Conservation (phyloP, 2,888 invertebrate genomes). For the Gari tellinella region DNA sequence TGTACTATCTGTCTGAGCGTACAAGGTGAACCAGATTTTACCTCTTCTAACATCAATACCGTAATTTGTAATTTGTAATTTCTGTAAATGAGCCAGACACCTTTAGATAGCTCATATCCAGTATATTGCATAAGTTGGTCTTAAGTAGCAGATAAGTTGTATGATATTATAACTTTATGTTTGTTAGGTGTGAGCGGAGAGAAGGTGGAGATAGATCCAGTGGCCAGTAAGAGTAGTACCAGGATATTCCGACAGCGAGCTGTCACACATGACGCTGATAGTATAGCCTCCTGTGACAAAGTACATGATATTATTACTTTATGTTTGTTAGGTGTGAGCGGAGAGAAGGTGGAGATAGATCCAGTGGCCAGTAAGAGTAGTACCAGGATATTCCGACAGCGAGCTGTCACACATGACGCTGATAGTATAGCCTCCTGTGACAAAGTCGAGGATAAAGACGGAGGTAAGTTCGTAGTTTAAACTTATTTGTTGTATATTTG, state of each 20-base stretch:
- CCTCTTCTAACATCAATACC: too few relatives aligned
- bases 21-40: too few relatives aligned
- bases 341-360: constrained; percentile 96
- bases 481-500: too few relatives aligned
- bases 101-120: too few relatives aligned
- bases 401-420: constrained; percentile 93
- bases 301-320: too few relatives aligned
- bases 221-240: constrained; percentile 86
- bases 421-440: constrained; percentile 95
- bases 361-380: constrained; percentile 87
- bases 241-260: constrained; percentile 89
- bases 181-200: constrained; percentile 91
- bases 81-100: too few relatives aligned
- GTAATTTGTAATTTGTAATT: too few relatives aligned
- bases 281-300: constrained; percentile 91
- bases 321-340: constrained; percentile 89
- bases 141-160: too few relatives aligned
- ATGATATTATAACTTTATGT: too few relatives aligned
- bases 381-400: constrained; percentile 87
- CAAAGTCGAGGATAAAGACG: constrained; percentile 90
- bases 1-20: too few relatives aligned
- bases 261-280: constrained; percentile 93
- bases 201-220: constrained; percentile 95
- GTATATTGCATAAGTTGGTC: too few relatives aligned
- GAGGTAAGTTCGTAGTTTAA: constrained; percentile 70